Percentiles rank a stretch among this genome's conserved stretches.
These are phyloP conservation scores for Drosophila bocki DNA, from an alignment of 1,140 invertebrate species.

Conservation along the genomic window DNA sequence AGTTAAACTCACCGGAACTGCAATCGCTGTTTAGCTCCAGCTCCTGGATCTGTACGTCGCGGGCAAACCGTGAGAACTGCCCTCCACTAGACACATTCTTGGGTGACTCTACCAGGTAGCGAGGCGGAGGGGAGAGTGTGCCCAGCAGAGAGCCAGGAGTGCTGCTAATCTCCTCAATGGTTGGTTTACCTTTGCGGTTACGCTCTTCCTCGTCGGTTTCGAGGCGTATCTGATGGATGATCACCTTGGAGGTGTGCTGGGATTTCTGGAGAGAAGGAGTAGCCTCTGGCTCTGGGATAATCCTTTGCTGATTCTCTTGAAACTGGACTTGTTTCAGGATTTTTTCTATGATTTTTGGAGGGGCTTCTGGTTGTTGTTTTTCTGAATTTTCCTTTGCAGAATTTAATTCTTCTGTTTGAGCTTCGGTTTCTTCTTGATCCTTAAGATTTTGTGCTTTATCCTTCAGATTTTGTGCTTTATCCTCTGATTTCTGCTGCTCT, in stretches of 20 bases:
- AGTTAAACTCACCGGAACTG: constrained; percentile 70
- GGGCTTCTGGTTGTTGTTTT: background rate
- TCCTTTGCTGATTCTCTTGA: background rate
- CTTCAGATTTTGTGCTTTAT: background rate
- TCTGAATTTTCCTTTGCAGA: background rate
- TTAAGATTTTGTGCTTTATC: background rate
- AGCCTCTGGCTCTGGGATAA: background rate
- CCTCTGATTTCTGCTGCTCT: background rate
- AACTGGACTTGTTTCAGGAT: background rate
- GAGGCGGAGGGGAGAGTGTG: constrained; percentile 65
- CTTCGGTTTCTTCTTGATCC: background rate
- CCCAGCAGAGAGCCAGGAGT: constrained; percentile 43
- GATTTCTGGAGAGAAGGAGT: background rate
- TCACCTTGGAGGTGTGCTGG: constrained; percentile 70
- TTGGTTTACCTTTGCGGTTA: constrained; percentile 51
- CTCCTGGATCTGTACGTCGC: constrained; percentile 74
- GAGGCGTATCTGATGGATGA: constrained; percentile 74
- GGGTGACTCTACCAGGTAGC: constrained; percentile 69
- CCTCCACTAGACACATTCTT: constrained; percentile 35
- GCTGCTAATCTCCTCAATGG: constrained; percentile 67
- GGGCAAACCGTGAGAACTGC: constrained; percentile 55
- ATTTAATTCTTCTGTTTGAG: background rate
- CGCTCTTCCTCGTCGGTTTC: constrained; percentile 58
- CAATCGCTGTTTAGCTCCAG: constrained; percentile 69
- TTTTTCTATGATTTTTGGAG: background rate